Evolutionary conservation across 2,797 vertebrate species (phyloP).

Genomic region (Gadopsis bispinosus): DNA sequence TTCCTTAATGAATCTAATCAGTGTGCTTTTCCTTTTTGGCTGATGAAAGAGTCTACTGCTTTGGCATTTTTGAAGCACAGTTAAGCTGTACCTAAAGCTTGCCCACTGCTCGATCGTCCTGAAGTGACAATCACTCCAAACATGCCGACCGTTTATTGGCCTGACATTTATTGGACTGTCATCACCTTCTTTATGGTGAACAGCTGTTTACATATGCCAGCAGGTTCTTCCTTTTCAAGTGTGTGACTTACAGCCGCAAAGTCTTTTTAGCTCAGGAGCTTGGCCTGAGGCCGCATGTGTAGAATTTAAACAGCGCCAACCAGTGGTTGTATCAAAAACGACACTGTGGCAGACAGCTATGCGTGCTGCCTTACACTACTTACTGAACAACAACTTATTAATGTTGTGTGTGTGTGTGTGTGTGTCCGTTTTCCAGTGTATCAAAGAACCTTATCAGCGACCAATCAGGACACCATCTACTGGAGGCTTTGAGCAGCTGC

Average conservation of each 20-base stretch:
- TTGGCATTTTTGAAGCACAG: not conserved
- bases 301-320: not conserved
- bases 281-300: not conserved
- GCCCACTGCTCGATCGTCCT: not conserved
- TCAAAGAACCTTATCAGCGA: slow-evolving; percentile 84
- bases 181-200: slow-evolving; percentile 5
- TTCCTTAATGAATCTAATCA: not conserved
- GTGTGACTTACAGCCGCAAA: not conserved
- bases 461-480: slow-evolving; percentile 81
- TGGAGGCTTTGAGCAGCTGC: slow-evolving; percentile 81
- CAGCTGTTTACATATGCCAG: slow-evolving; percentile 28
- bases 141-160: not conserved
- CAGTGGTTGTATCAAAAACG: not conserved
- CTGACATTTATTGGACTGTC: not conserved
- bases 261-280: not conserved
- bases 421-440: slow-evolving; percentile 77
- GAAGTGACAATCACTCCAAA: not conserved
- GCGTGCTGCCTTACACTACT: not conserved
- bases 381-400: not conserved
- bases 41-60: not conserved
- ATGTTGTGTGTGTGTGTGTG: not conserved
- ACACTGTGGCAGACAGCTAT: not conserved
- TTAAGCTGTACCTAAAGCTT: not conserved
- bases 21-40: not conserved
- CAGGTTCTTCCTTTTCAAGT: not conserved